These are phyloP conservation scores for Mythimna vitellina DNA, from an alignment of 2,888 invertebrate genomes.

Conservation along the genomic window DNA sequence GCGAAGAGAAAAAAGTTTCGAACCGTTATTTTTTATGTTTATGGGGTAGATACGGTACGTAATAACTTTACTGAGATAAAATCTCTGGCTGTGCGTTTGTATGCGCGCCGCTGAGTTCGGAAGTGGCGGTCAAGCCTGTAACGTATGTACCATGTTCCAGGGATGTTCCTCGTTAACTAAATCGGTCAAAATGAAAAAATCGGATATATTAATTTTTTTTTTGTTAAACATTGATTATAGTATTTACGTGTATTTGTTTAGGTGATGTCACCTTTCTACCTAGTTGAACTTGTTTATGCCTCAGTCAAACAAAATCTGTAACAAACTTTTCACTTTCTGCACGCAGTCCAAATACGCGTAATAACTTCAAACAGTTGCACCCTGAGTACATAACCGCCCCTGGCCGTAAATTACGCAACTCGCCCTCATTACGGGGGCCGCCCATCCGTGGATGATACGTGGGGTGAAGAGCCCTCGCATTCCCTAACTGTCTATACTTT, in stretches of 20 bases:
- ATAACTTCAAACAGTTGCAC: slow-evolving; percentile 88
- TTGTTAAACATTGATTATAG: neutral
- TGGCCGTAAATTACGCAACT: slow-evolving; percentile 84
- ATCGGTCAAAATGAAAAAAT: neutral
- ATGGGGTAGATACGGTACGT: slow-evolving; percentile 59
- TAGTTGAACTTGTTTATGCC: slow-evolving; percentile 1
- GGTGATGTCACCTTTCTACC: neutral
- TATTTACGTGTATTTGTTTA: neutral
- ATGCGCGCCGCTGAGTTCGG: slow-evolving; percentile 48
- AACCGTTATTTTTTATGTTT: slow-evolving; percentile 42
- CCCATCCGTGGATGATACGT: slow-evolving; percentile 84
- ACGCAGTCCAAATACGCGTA: slow-evolving; percentile 81
- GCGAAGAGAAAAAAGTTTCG: slow-evolving; percentile 27
- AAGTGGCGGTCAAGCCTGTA: slow-evolving; percentile 50
- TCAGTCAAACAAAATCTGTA: slow-evolving; percentile 10
- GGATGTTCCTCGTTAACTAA: slow-evolving; percentile 23
- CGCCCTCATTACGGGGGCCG: slow-evolving; percentile 87
- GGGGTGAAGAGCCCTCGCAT: slow-evolving; percentile 75
- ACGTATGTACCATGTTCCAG: slow-evolving; percentile 10
- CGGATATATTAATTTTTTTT: neutral
- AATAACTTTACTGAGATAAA: slow-evolving; percentile 74
- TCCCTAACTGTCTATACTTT: slow-evolving; percentile 72
- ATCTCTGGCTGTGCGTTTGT: slow-evolving; percentile 62
- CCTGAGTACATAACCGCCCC: slow-evolving; percentile 78
- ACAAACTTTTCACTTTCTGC: slow-evolving; percentile 54